phyloP scores from a whole-genome alignment of 2,888 invertebrate genomes.

The Ectemnius cavifrons region DNA sequence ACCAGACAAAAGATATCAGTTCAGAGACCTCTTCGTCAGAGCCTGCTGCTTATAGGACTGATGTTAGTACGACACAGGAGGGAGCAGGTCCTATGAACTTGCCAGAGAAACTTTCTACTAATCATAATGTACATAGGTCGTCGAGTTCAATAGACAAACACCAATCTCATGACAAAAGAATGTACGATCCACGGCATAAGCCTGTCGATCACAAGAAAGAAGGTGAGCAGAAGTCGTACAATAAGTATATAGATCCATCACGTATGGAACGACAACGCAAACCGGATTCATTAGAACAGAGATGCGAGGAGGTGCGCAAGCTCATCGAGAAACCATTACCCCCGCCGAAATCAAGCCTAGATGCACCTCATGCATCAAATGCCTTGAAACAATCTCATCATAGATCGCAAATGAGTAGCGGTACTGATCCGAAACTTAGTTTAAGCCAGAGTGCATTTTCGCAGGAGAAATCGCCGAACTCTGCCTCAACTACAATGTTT shows the following conservation, averaged over 20 bases:
- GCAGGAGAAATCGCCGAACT: slow-evolving; percentile 60
- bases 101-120: slow-evolving; percentile 68
- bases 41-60: slow-evolving; percentile 34
- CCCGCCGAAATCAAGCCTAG: slow-evolving; percentile 66
- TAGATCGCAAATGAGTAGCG: slow-evolving; percentile 30
- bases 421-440: slow-evolving; percentile 38
- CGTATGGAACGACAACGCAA: slow-evolving; percentile 64
- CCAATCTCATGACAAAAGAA: slow-evolving; percentile 64
- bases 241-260: slow-evolving; percentile 63
- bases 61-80: slow-evolving; percentile 44
- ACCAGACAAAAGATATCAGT: slow-evolving; percentile 47
- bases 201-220: slow-evolving; percentile 63
- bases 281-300: slow-evolving; percentile 68
- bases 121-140: slow-evolving; percentile 59
- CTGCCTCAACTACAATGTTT: slow-evolving; percentile 26
- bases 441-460: slow-evolving; percentile 46
- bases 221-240: slow-evolving; percentile 64
- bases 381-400: slow-evolving; percentile 71
- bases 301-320: slow-evolving; percentile 72
- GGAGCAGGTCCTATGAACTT: slow-evolving; percentile 45
- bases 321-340: slow-evolving; percentile 72
- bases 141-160: slow-evolving; percentile 58
- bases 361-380: slow-evolving; percentile 66
- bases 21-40: slow-evolving; percentile 45
- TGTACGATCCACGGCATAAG: slow-evolving; percentile 70